A percentile compares a stretch with the other conserved stretches of the same genome.
Evolutionary conservation across 2,113 vertebrate genomes (phyloP).

Genomic region (Ascaphus truei): DNA sequence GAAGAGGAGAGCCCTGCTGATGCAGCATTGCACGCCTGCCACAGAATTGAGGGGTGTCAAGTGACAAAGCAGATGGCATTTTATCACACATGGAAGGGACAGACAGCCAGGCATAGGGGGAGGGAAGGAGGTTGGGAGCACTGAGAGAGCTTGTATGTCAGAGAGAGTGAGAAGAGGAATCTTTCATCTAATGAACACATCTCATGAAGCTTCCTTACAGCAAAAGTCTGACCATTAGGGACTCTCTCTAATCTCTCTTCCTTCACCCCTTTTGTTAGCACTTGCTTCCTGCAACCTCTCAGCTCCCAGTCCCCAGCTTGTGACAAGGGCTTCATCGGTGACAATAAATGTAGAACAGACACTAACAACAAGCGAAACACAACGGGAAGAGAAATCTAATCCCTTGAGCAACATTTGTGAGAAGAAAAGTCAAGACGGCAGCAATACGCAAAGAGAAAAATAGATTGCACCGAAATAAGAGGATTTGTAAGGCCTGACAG

Average conservation of each 20-base stretch:
- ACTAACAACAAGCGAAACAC: neutral
- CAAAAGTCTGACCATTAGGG: neutral
- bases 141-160: constrained; percentile 19
- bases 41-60: constrained; percentile 35
- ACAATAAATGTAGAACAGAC: neutral
- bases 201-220: neutral
- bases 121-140: constrained; percentile 18
- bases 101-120: constrained; percentile 16
- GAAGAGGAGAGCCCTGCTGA: constrained; percentile 6
- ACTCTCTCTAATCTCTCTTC: constrained; percentile 6
- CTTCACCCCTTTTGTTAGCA: neutral
- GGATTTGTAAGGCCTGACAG: neutral
- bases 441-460: neutral
- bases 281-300: neutral
- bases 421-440: neutral
- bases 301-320: neutral
- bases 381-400: too few species aligned
- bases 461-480: neutral
- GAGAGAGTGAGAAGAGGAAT: constrained; percentile 21
- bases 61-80: constrained; percentile 42
- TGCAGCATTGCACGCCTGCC: constrained; percentile 12
- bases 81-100: constrained; percentile 31
- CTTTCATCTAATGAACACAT: constrained; percentile 19
- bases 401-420: neutral
- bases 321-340: neutral